Base-by-base conservation (phyloP, 37 sponge, comb jelly and placozoan genomes). In the Chondrosia reniformis region DNA sequence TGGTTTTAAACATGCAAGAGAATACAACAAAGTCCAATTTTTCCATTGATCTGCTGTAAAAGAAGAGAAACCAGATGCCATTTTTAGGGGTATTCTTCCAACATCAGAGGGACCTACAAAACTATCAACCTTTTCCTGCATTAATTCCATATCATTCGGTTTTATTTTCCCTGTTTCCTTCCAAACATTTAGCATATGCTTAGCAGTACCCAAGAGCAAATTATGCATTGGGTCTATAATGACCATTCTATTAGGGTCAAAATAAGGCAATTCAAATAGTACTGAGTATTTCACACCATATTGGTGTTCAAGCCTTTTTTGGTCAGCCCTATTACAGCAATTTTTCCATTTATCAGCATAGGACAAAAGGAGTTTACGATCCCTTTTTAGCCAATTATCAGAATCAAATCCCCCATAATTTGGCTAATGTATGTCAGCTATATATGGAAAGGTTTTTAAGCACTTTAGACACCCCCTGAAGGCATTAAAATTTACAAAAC, bases 171-270 rank as follows among this genome's bases (percentile, higher is more conserved):
- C 59, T 17, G 46, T 9, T 24, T 83, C 79, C 45, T 43, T 81
- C 81, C 81, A 81, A 40, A 46, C 39, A 33, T 21, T 32, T 24
- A 77, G 32, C 7, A 65, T 30, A 69, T 87, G 28, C 32, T 87
- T 81, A n/a, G 87, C 87, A 24, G 65, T 77, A 0, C 82, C 82
- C 3, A 81, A 39, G 28, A 81, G 77, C 36, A 87, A 24, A 38
- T 79, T 80, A 40, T 88, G 89, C 84, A 88, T 83, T 3, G 84
- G 84, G 72, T 88, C 88, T 28, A 87, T 66, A 30, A 65, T 63
- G 65, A 69, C 78, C 3, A 3, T 56, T 39, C 80, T 27, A 45
- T 83, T 46, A 54, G 66, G 38, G 44, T 88, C 80, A 73, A 83
- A 79, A 43, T 83, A 79, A 3, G 79, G 67, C 8, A 88, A 45